phyloP scores from a whole-genome alignment of 1,140 invertebrate genomes.

The Zophobas atratus region DNA sequence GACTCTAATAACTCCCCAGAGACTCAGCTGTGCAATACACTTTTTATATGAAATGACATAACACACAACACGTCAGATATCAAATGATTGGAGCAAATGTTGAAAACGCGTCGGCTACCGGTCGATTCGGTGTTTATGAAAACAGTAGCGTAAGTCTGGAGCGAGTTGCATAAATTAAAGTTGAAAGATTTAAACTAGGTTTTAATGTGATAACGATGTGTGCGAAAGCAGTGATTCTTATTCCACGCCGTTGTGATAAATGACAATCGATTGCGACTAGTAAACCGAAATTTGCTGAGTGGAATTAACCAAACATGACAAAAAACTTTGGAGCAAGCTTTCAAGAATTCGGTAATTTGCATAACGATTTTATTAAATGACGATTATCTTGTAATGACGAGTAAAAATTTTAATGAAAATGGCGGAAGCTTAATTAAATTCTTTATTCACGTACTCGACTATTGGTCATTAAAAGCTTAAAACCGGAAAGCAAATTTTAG shows the following conservation, averaged over 20 bases:
- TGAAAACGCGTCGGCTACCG: constrained; percentile 5
- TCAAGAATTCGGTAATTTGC: constrained; percentile 37
- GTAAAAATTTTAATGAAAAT: constrained; percentile 44
- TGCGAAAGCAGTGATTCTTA: constrained; percentile 3
- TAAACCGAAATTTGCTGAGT: not conserved
- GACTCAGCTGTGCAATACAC: constrained; percentile 16
- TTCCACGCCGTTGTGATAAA: constrained; percentile 1
- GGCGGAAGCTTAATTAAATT: constrained; percentile 38
- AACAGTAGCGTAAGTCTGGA: no score
- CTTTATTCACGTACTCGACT: constrained; percentile 37
- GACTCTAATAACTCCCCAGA: constrained; percentile 8
- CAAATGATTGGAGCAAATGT: constrained; percentile 20
- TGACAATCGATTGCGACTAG: constrained; percentile 16
- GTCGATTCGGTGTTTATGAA: not conserved
- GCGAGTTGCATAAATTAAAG: not conserved
- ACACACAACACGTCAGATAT: constrained; percentile 10
- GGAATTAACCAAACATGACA: constrained; percentile 31
- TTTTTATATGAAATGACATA: constrained; percentile 18
- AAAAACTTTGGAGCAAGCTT: constrained; percentile 35
- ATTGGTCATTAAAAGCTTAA: constrained; percentile 38
- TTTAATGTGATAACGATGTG: constrained; percentile 19
- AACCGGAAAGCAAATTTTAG: constrained; percentile 35
- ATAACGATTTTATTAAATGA: constrained; percentile 43
- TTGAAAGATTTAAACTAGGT: constrained; percentile 22
- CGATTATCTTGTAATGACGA: constrained; percentile 43